Evolutionary conservation across 2,797 vertebrate genomes (phyloP).

Genomic region (Anas bahamensis): DNA sequence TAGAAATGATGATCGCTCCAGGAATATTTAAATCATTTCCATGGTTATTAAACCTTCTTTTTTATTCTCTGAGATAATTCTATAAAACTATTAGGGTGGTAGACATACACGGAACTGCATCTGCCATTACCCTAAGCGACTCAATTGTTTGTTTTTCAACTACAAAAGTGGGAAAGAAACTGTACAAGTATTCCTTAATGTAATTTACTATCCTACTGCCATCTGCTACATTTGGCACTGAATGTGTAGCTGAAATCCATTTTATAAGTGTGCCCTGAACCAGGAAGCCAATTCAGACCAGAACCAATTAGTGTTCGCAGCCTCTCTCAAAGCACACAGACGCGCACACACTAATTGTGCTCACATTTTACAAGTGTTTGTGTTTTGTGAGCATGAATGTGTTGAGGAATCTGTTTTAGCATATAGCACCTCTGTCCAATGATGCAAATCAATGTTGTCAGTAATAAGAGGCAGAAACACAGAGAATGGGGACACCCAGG

Average conservation of each 20-base stretch:
- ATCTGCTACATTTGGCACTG: constrained; percentile 74
- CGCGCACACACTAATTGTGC: background rate
- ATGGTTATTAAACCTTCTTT: constrained; percentile 39
- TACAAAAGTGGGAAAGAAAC: constrained; percentile 64
- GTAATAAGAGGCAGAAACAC: background rate
- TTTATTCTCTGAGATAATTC: constrained; percentile 57
- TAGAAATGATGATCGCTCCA: background rate
- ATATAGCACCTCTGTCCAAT: fast-evolving
- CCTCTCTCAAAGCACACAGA: background rate
- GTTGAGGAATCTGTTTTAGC: background rate
- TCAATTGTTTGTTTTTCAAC: constrained; percentile 62
- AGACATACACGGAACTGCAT: constrained; percentile 31
- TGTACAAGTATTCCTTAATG: constrained; percentile 64
- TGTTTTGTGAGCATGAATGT: background rate
- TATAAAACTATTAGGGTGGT: constrained; percentile 47
- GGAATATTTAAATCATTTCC: constrained; percentile 49
- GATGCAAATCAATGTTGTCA: background rate
- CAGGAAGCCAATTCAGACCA: constrained; percentile 57
- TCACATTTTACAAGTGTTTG: background rate
- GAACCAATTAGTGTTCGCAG: constrained; percentile 41
- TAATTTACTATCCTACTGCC: constrained; percentile 66
- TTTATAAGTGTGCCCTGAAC: constrained; percentile 54
- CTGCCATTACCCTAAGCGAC: constrained; percentile 62
- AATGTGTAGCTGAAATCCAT: constrained; percentile 28
- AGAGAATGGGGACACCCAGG: fast-evolving